phyloP scores from a whole-genome alignment of 2,888 invertebrate species.

The Drosophila melanosoma region DNA sequence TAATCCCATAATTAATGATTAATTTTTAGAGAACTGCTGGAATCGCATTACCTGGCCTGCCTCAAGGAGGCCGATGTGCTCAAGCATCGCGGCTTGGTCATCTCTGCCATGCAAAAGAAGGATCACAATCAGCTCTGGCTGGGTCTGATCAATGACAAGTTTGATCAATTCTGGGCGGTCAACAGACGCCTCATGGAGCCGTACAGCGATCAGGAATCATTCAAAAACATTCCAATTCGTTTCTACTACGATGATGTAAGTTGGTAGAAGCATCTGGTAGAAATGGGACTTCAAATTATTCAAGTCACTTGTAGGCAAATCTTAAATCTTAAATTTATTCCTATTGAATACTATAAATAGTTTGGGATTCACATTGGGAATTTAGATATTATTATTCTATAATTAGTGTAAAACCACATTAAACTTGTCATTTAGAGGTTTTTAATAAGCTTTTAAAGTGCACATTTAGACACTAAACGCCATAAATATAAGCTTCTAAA shows the following conservation, averaged over 20 bases:
- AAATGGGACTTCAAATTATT: not conserved
- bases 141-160: constrained; percentile 97
- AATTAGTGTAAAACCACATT: not conserved
- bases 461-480: not conserved
- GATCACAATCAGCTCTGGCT: constrained; percentile 98
- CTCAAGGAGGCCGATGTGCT: constrained; percentile 99
- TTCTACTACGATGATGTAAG: constrained; percentile 89
- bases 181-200: constrained; percentile 98
- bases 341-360: not conserved
- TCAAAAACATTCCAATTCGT: constrained; percentile 95
- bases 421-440: not conserved
- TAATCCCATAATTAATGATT: not conserved
- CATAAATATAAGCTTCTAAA: not conserved
- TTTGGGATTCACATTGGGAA: not conserved
- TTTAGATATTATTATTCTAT: not conserved
- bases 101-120: constrained; percentile 96
- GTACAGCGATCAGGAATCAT: constrained; percentile 91
- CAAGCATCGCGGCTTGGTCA: constrained; percentile 96
- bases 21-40: constrained; percentile 91
- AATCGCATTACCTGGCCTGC: constrained; percentile 97
- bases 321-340: no score
- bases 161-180: constrained; percentile 99
- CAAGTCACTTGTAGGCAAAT: not conserved
- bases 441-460: not conserved
- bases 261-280: constrained; percentile 3